Evolutionary conservation across 2,113 vertebrate genomes (phyloP).

Genomic region (Stegostoma tigrinum): DNA sequence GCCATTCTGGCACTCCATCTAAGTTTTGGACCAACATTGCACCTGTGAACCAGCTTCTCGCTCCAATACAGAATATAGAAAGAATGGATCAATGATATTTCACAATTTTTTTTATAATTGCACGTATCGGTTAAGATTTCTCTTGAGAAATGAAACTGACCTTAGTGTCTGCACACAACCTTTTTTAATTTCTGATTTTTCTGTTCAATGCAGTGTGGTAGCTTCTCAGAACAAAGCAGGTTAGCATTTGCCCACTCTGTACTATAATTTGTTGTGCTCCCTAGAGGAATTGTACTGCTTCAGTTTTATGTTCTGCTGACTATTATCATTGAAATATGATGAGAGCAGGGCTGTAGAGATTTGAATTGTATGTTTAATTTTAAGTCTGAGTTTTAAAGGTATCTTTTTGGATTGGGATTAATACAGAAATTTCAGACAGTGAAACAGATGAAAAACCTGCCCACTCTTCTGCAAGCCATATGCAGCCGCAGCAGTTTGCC

Average conservation of each 20-base stretch:
- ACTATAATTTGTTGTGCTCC: not conserved
- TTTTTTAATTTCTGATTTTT: not conserved
- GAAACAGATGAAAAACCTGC: not conserved
- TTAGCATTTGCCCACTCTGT: not conserved
- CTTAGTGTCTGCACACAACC: not conserved
- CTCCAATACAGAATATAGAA: not conserved
- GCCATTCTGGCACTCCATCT: not conserved
- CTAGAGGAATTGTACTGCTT: not conserved
- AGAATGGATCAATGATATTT: not conserved
- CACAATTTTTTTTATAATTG: not conserved
- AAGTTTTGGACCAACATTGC: not conserved
- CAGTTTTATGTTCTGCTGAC: not conserved
- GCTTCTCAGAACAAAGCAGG: not conserved
- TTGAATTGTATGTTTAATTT: not conserved
- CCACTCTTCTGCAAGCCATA: conserved; percentile 16
- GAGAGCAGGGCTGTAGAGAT: not conserved
- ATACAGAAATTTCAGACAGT: not conserved
- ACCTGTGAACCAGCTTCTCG: not conserved
- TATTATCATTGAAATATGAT: not conserved
- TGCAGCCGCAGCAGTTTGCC: conserved; percentile 24
- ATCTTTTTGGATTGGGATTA: not conserved
- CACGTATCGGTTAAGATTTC: not conserved
- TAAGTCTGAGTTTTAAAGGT: not conserved
- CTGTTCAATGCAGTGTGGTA: no score
- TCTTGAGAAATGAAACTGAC: not conserved